A percentile compares a stretch with the other conserved stretches of the same genome.
phyloP scores from a whole-genome alignment of 1,140 invertebrate genomes.

The Coelopa frigida region DNA sequence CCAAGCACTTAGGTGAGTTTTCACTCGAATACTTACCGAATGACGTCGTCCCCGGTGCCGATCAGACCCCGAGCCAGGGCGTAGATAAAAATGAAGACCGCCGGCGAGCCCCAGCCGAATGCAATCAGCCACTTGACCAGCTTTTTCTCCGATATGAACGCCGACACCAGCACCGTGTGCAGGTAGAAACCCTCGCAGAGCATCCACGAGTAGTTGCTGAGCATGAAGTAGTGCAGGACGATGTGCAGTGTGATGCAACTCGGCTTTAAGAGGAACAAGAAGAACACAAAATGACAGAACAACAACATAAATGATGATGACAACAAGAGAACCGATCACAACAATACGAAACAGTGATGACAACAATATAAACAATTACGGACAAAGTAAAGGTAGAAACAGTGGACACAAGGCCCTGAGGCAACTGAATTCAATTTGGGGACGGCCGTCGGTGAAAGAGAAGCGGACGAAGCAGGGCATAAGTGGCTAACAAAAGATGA shows the following conservation, averaged over 20 bases:
- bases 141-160: constrained; percentile 81
- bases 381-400: too few relatives aligned
- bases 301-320: too few relatives aligned
- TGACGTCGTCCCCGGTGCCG: constrained; percentile 48
- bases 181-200: constrained; percentile 89
- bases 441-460: too few relatives aligned
- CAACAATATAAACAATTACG: too few relatives aligned
- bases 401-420: too few relatives aligned
- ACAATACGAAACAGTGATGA: too few relatives aligned
- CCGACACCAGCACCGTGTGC: constrained; percentile 83
- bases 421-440: too few relatives aligned
- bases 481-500: too few relatives aligned
- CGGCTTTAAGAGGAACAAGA: constrained; percentile 48
- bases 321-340: too few relatives aligned
- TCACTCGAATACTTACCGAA: constrained; percentile 58
- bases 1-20: too few relatives aligned
- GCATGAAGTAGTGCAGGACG: constrained; percentile 77
- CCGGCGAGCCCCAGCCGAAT: constrained; percentile 78
- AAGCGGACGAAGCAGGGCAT: too few relatives aligned
- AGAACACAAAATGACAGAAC: too few relatives aligned
- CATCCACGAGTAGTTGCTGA: constrained; percentile 95
- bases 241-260: constrained; percentile 79
- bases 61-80: constrained; percentile 52
- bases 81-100: constrained; percentile 62
- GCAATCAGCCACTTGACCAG: constrained; percentile 74